phyloP scores from a whole-genome alignment of 2,888 invertebrate genomes.

The Rhaphigaster nebulosa region DNA sequence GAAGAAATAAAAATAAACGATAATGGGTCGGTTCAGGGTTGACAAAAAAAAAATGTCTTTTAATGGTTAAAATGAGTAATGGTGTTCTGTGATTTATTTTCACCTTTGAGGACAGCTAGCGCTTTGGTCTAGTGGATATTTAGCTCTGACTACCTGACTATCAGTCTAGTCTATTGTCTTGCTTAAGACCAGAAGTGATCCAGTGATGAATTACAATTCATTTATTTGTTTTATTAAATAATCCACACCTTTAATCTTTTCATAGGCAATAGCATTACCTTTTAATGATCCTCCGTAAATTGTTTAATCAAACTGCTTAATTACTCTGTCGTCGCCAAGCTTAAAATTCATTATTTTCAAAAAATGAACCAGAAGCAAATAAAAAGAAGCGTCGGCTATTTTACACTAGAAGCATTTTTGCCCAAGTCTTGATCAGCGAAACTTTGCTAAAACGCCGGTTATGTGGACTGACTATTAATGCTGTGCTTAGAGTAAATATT shows the following conservation, averaged over 20 bases:
- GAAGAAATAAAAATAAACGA: background rate
- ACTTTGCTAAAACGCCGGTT: too few species aligned
- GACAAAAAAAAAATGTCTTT: background rate
- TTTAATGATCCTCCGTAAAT: background rate
- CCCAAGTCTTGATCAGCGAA: too few species aligned
- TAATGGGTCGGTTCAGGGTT: background rate
- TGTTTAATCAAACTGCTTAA: background rate
- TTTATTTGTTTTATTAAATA: background rate
- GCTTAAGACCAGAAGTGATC: background rate
- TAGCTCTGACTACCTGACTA: background rate
- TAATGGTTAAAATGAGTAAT: conserved; percentile 22
- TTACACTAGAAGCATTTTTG: too few species aligned
- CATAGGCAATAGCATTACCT: background rate
- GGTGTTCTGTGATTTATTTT: background rate
- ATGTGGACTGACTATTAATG: too few species aligned
- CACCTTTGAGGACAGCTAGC: background rate
- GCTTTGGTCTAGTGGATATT: background rate
- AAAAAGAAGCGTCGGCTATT: too few species aligned
- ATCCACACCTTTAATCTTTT: background rate
- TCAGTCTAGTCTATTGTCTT: conserved; percentile 4
- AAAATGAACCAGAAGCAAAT: too few species aligned
- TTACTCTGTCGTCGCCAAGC: too few species aligned
- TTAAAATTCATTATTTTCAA: too few species aligned
- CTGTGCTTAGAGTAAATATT: too few species aligned
- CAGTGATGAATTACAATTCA: background rate